Conservation (phyloP, 2,113 vertebrate species). For the Uria lomvia region DNA sequence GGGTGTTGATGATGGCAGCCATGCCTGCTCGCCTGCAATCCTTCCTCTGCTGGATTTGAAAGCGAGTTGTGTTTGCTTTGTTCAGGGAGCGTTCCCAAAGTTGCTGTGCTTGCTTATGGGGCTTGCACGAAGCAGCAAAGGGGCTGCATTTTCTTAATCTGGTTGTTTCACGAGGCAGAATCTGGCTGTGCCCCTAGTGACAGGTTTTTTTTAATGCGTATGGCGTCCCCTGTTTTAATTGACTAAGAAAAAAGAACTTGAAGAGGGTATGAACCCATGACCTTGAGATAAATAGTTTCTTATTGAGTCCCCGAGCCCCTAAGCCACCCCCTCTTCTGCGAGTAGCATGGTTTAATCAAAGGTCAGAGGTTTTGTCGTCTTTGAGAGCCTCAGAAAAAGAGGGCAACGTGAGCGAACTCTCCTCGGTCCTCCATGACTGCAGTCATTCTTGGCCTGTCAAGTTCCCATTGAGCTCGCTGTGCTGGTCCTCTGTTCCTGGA, state of each 20-base stretch:
- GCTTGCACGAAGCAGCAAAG: background rate
- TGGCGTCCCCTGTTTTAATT: constrained; percentile 20
- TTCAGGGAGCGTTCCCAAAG: background rate
- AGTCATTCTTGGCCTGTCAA: constrained; percentile 34
- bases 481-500: background rate
- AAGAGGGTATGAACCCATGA: constrained; percentile 35
- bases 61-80: fast-evolving
- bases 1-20: background rate
- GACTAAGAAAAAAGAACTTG: constrained; percentile 24
- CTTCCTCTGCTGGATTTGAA: background rate
- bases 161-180: background rate
- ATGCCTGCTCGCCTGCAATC: fast-evolving
- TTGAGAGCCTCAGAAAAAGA: constrained; percentile 2
- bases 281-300: constrained; percentile 49
- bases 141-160: background rate
- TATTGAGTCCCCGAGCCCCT: background rate
- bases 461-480: background rate
- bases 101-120: background rate
- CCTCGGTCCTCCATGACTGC: background rate
- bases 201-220: background rate
- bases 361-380: constrained; percentile 37
- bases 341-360: background rate
- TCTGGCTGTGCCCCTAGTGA: background rate
- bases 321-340: background rate
- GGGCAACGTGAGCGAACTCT: fast-evolving